These are phyloP conservation scores for Tyto alba DNA, from an alignment of 2,113 vertebrate species.

Conservation along the genomic window DNA sequence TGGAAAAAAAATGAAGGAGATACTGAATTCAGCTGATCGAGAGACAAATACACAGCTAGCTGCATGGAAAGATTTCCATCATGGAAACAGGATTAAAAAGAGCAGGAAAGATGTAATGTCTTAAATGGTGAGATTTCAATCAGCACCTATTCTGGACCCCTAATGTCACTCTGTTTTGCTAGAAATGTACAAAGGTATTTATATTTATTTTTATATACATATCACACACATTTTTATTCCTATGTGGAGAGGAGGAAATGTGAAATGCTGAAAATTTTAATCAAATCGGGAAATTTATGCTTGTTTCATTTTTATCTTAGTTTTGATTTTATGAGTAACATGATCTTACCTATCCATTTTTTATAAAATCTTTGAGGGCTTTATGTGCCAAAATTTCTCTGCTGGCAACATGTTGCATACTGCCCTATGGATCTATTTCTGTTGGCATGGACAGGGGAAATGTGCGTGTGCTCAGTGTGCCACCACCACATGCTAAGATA, in stretches of 20 bases:
- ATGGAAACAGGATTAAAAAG: background rate
- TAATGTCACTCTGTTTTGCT: background rate
- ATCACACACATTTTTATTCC: too few relatives aligned
- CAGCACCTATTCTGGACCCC: background rate
- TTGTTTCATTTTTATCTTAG: background rate
- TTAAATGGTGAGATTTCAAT: background rate
- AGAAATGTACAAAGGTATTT: background rate
- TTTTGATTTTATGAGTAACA: background rate
- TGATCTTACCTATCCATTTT: background rate
- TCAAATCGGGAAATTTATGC: background rate
- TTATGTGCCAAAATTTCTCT: background rate
- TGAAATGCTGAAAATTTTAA: background rate
- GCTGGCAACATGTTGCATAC: rapidly evolving
- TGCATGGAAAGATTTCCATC: background rate
- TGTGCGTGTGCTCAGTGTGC: background rate
- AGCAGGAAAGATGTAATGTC: background rate
- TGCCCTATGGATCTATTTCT: background rate
- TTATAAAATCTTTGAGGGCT: too few relatives aligned
- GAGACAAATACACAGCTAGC: background rate
- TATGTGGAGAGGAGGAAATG: background rate
- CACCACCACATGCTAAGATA: background rate
- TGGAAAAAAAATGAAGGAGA: background rate
- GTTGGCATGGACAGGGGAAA: background rate
- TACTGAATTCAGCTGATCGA: background rate
- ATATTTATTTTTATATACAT: too few relatives aligned